A percentile compares a stretch with the other conserved stretches of the same genome.
These are phyloP conservation scores for Otus sunia DNA, from an alignment of 2,113 vertebrate genomes.

Conservation along the genomic window DNA sequence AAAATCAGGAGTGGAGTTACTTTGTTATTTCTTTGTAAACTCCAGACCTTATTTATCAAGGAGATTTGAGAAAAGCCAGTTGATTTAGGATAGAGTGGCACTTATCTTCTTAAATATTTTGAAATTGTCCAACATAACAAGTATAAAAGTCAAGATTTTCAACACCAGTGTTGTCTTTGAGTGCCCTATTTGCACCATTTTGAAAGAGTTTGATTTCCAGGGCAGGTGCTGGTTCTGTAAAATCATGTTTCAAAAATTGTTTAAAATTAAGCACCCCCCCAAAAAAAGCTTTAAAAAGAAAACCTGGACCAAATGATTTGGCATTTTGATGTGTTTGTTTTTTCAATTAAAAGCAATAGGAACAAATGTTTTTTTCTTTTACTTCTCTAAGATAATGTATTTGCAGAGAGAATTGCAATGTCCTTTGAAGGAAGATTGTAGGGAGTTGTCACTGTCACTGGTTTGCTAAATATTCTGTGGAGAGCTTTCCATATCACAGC, in stretches of 20 bases:
- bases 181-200: fast-evolving
- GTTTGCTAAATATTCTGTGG: neutral
- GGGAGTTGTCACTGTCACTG: neutral
- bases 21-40: neutral
- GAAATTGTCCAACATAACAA: neutral
- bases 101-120: neutral
- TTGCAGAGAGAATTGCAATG: neutral
- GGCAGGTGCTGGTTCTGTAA: neutral
- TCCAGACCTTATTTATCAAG: neutral
- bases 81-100: neutral
- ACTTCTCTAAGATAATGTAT: neutral
- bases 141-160: neutral
- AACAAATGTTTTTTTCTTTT: neutral
- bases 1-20: neutral
- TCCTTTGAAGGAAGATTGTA: neutral
- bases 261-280: neutral
- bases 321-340: neutral
- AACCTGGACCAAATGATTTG: neutral
- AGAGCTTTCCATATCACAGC: neutral
- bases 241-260: neutral
- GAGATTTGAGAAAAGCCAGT: neutral
- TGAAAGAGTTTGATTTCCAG: neutral
- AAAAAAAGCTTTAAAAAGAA: neutral
- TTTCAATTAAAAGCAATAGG: neutral
- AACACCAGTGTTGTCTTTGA: neutral